Evolutionary conservation across 2,888 invertebrate genomes (phyloP), one percentile per base, ranked within the genome.

Genomic region (Drosophila melanocephala): DNA sequence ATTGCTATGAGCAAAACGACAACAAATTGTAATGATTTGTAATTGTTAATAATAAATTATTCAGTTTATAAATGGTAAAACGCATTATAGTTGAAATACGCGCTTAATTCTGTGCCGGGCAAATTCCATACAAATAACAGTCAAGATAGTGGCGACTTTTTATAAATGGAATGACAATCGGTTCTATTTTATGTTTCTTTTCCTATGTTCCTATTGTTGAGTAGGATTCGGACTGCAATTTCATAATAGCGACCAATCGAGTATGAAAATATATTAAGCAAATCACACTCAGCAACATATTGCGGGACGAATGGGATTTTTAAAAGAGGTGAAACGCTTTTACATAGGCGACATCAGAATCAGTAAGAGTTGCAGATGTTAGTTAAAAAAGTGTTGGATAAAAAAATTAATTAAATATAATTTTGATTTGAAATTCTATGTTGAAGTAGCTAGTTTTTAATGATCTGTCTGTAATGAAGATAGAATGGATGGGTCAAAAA

Each of bases 71-170:
- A 32, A 1, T 37, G 10, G 14, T 22, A 12, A n/a, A 22, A 4
- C 50, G n/a, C 0, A 3, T 44, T 14, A 28, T 35, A 6, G 33
- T 50, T 51, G n/a, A 47, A 60, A 51, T 51, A 9, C 60, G 60
- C 60, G 51, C 33, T 51, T 30, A 47, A 5, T 51, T n/a, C n/a
- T 35, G 3, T 10, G n/a, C 2, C 2, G 2, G 3, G 26, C 26
- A 6, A 7, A 10, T 9, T 52, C 12, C 6, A n/a, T 3, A 14
- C 4, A 16, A 7, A n/a, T n/a, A 16, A 3, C 2, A n/a, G 60
- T 60, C 60, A 60, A 60, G 28, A 9, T 60, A 60, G 60, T 47
- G 9, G 47, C 26, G 26, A 26, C 26, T 26, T 47, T 47, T 47
- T 16, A 4, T 16, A 47, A 47, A 16, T 47, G 16, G 47, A 47